Conservation (phyloP, 2,888 invertebrate genomes). For the Saturnia japonica region DNA sequence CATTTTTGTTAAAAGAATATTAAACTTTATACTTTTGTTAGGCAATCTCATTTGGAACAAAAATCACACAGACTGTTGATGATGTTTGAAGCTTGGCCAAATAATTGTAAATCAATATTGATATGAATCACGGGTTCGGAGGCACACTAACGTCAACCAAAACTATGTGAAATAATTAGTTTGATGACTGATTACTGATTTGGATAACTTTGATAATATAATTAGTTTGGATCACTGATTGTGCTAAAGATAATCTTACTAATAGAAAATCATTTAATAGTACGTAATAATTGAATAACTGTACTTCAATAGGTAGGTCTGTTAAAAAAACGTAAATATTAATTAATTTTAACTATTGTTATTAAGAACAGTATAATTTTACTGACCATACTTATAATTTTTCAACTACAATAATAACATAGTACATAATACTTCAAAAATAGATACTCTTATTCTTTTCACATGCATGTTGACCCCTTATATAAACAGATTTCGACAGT, state of each 20-base stretch:
- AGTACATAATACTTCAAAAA: not conserved
- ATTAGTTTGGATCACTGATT: not conserved
- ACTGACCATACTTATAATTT: not conserved
- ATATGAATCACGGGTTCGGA: conserved; percentile 39
- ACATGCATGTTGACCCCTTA: conserved; percentile 36
- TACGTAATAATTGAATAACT: not conserved
- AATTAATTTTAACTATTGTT: not conserved
- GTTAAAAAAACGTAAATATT: not conserved
- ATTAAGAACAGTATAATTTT: not conserved
- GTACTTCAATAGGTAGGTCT: too few relatives aligned
- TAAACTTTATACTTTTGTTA: not conserved
- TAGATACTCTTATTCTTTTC: not conserved
- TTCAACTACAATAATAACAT: not conserved
- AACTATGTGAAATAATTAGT: not conserved
- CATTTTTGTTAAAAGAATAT: not conserved
- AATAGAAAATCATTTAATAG: not conserved
- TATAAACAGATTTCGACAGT: conserved; percentile 40
- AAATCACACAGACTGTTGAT: conserved; percentile 58
- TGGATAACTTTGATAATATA: not conserved
- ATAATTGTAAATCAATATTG: conserved; percentile 43
- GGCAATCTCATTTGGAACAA: conserved; percentile 47
- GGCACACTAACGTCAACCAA: conserved; percentile 44
- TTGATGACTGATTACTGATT: conserved; percentile 33
- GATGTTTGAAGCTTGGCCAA: conserved; percentile 67
- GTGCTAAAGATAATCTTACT: not conserved